Evolutionary conservation across 2,888 invertebrate genomes (phyloP).

Genomic region (Meliscaeva auricollis): DNA sequence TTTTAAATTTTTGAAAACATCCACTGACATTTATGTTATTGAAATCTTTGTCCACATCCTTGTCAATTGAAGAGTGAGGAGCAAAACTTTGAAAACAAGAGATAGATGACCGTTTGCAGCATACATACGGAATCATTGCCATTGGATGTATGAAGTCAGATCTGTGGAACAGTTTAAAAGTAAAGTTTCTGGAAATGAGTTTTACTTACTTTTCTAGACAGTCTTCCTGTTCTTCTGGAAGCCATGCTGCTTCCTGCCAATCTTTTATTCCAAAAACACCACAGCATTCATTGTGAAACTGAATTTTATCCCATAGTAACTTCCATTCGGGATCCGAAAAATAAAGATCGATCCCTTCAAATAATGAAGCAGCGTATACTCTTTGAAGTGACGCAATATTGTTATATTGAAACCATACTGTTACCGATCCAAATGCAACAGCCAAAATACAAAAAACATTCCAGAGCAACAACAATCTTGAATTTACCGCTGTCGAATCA

Average conservation of each 20-base stretch:
- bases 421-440: slow-evolving; percentile 78
- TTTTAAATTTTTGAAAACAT: slow-evolving; percentile 76
- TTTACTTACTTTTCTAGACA: slow-evolving; percentile 26
- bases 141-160: neutral
- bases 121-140: slow-evolving; percentile 80
- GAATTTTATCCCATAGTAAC: slow-evolving; percentile 82
- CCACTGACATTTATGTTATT: slow-evolving; percentile 79
- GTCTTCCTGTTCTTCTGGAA: slow-evolving; percentile 66
- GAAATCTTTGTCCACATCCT: slow-evolving; percentile 77
- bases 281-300: slow-evolving; percentile 81
- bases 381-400: slow-evolving; percentile 77
- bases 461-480: slow-evolving; percentile 76
- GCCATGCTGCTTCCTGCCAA: slow-evolving; percentile 82
- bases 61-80: slow-evolving; percentile 51
- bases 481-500: slow-evolving; percentile 2
- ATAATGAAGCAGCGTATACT: slow-evolving; percentile 78
- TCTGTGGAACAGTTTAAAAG: slow-evolving; percentile 4
- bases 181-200: neutral
- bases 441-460: slow-evolving; percentile 79
- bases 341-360: slow-evolving; percentile 82
- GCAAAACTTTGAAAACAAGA: slow-evolving; percentile 77
- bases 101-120: slow-evolving; percentile 78
- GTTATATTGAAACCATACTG: slow-evolving; percentile 78
- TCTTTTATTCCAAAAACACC: slow-evolving; percentile 82
- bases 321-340: slow-evolving; percentile 82